These are phyloP conservation scores for Glomeris marginata DNA, from an alignment of 2,888 invertebrate genomes.

Conservation along the genomic window DNA sequence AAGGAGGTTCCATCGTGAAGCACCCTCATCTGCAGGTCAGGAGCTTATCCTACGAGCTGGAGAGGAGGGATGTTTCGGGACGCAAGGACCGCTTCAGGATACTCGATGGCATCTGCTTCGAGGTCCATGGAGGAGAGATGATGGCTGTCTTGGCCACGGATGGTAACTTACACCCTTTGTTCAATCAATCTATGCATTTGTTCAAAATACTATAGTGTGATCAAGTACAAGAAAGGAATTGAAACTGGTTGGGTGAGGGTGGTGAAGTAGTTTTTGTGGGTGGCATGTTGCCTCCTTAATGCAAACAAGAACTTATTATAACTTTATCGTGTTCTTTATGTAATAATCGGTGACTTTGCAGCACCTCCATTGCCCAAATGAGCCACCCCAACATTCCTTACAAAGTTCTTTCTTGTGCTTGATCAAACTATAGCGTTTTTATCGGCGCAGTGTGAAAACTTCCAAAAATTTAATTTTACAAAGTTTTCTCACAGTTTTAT, in stretches of 20 bases:
- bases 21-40: constrained; percentile 40
- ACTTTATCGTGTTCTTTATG: no score
- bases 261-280: no score
- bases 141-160: constrained; percentile 74
- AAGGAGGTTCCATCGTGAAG: constrained; percentile 19
- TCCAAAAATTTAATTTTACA: no score
- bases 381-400: no score
- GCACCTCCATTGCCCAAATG: no score
- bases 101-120: constrained; percentile 64
- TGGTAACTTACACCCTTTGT: constrained; percentile 23
- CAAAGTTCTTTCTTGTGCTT: no score
- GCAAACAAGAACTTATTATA: no score
- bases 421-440: no score
- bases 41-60: constrained; percentile 44
- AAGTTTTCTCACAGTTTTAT: no score
- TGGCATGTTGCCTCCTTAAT: no score
- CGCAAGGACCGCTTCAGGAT: constrained; percentile 32
- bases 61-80: neutral
- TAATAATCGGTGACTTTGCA: no score
- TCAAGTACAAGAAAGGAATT: neutral
- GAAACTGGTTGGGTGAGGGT: neutral
- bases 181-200: neutral
- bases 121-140: constrained; percentile 79
- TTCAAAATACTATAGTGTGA: neutral
- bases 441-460: no score